Evolutionary conservation across 2,797 vertebrate species (phyloP), one percentile per base, ranked within the genome.

Genomic region (Delichon dasypus): DNA sequence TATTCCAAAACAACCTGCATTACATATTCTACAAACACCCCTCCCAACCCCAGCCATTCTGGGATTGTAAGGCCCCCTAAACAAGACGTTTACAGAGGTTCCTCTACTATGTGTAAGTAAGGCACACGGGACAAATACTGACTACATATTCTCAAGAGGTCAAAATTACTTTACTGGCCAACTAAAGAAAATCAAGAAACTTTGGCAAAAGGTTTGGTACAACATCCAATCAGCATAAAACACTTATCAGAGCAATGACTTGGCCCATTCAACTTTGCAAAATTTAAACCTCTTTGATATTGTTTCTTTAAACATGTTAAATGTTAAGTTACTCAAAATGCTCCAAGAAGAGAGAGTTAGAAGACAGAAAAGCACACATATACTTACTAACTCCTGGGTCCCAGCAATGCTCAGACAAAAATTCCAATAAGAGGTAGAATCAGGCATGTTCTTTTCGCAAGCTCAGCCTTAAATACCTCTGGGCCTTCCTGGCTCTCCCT

Each of bases 401-500:
- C 40, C 16, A 61, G n/a, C 29, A 47, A 3, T 2, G 2, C 20
- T 34, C 25, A 54, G 3, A 14, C 3, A 47, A 9, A 47, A 61
- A 17, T 5, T 17, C n/a, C 48, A 61, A n/a, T 8, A 53, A 45
- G 2, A 32, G 8, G 5, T 14, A n/a, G 3, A 13, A 8, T 9
- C 34, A n/a, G 13, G n/a, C 7, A 4, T 2, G 1, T 1, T 29
- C 40, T 17, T 40, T 2, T 3, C 1, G 3, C 29, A 29, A 47
- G 40, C 11, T 76, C 13, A 68, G 29, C 23, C 20, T 51, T 68
- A 68, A 53, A 47, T 14, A n/a, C 13, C 13, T 47, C n/a, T n/a
- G 16, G 10, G 13, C 2, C 22, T 60, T 45, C 29, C 29, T 57
- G 51, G 23, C 19, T 7, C 8, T 7, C 13, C 21, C 45, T 3